These are phyloP conservation scores for Betta splendens DNA, from an alignment of 2,797 vertebrate species.

Conservation along the genomic window DNA sequence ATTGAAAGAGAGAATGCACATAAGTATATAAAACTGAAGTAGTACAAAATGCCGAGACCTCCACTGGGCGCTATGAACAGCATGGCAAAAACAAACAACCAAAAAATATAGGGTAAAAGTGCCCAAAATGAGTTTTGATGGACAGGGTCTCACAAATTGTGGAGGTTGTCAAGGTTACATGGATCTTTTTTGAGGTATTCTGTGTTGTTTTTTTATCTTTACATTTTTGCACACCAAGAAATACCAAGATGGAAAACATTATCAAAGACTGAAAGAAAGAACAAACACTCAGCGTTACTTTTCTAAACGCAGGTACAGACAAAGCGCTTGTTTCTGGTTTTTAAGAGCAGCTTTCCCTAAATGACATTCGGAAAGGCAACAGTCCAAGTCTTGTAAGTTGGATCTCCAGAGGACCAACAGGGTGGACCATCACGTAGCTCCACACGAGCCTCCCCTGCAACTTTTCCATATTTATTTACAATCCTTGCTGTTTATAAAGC, in stretches of 20 bases:
- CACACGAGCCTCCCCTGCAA: slow-evolving; percentile 53
- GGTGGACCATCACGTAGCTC: slow-evolving; percentile 47
- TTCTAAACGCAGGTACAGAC: slow-evolving; percentile 30
- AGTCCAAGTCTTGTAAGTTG: slow-evolving; percentile 44
- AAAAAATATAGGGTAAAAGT: slow-evolving; percentile 42
- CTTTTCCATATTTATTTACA: slow-evolving; percentile 76
- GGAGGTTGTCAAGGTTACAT: slow-evolving; percentile 78
- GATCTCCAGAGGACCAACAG: slow-evolving; percentile 49
- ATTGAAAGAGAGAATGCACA: slow-evolving; percentile 11
- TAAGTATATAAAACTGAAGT: slow-evolving; percentile 26
- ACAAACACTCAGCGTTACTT: slow-evolving; percentile 44
- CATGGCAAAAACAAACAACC: slow-evolving; percentile 18
- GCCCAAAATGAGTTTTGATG: slow-evolving; percentile 43
- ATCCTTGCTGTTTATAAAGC: slow-evolving; percentile 85
- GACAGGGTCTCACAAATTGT: slow-evolving; percentile 57
- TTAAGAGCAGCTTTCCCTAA: slow-evolving; percentile 36
- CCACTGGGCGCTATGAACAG: slow-evolving; percentile 43
- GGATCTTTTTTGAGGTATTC: slow-evolving; percentile 85
- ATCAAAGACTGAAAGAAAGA: slow-evolving; percentile 60
- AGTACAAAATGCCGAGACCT: slow-evolving; percentile 38
- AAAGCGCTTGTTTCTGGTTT: slow-evolving; percentile 20
- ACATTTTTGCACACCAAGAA: slow-evolving; percentile 74
- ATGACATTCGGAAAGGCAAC: slow-evolving; percentile 57
- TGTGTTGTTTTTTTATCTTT: slow-evolving; percentile 80
- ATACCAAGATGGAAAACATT: slow-evolving; percentile 67